Base-by-base conservation (phyloP, 2,888 invertebrate genomes). In the Nymphalis c-album region DNA sequence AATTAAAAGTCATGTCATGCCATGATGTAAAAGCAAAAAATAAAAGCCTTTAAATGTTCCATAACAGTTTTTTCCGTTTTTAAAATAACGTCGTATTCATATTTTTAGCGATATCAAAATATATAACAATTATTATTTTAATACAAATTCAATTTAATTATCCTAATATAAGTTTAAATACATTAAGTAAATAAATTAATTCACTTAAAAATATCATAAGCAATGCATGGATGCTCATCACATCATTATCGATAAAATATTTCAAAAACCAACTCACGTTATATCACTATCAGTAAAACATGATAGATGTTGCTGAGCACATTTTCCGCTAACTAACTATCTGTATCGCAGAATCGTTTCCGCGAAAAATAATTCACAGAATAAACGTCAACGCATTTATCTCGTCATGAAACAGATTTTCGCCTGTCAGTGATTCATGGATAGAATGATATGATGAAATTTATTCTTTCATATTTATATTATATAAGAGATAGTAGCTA, bases 361-460 rank as follows among this genome's bases (percentile, higher is more conserved):
- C 55, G 61, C 62, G 69, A 69, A 73, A 51, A 31, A 73, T 68
- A 72, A 68, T 70, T 73, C 66, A 59, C 53, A 47, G 63, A 63
- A 75, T 50, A 73, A 69, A 69, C 62, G 68, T 73, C 69, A 70
- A 73, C 68, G 69, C 57, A 70, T 74, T 74, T 72, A 74, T 75
- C 73, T 71, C 67, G 66, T 68, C 60, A 60, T 62, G 58, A 66
- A 47, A 60, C 26, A n/a, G 7, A 22, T 22, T 22, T 17, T 35
- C 31, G 18, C 10, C 13, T 18, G 57, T 18, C 40, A 13, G 57
- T 53, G 53, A 53, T 53, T 53, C 53, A 53, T 26, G 26, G 48
- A 48, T 53, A 22, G 53, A 26, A 26, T 48, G n/a, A 18, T 18
- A 2, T n/a, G 18, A 48, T 48, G 48, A 18, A 48, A n/a, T 48